Conservation (phyloP, 2,797 vertebrate species). For the Pangasius mekongensis region DNA sequence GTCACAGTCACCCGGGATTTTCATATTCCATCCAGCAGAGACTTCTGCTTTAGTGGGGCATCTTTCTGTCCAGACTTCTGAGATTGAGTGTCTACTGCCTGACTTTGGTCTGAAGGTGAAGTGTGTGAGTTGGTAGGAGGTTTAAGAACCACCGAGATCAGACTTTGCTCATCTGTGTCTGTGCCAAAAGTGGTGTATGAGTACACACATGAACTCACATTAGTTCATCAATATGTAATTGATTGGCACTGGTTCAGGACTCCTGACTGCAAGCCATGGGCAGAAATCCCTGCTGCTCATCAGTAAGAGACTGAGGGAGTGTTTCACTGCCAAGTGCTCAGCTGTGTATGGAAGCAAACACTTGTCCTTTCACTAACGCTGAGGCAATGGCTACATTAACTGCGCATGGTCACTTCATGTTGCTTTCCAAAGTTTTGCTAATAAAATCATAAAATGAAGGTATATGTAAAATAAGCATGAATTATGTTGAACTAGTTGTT, state of each 20-base stretch:
- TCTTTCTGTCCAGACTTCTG: slow-evolving; percentile 65
- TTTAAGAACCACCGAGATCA: slow-evolving; percentile 61
- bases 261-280: slow-evolving; percentile 44
- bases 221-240: slow-evolving; percentile 68
- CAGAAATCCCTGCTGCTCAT: slow-evolving; percentile 40
- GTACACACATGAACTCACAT: slow-evolving; percentile 65
- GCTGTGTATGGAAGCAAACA: slow-evolving; percentile 33
- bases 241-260: slow-evolving; percentile 65
- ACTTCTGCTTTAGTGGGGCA: slow-evolving; percentile 61
- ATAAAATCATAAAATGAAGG: not conserved
- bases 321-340: slow-evolving; percentile 34
- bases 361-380: slow-evolving; percentile 39
- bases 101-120: slow-evolving; percentile 59
- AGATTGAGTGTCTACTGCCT: slow-evolving; percentile 51
- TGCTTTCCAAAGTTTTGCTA: not conserved
- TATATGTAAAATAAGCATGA: not conserved
- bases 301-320: slow-evolving; percentile 31
- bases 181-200: slow-evolving; percentile 61
- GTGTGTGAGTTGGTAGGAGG: slow-evolving; percentile 63
- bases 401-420: slow-evolving; percentile 11
- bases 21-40: slow-evolving; percentile 58
- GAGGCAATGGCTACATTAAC: slow-evolving; percentile 31
- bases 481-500: not conserved
- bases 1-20: slow-evolving; percentile 73
- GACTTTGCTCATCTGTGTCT: slow-evolving; percentile 64